These are phyloP conservation scores for Synanthedon vespiformis DNA, from an alignment of 2,888 invertebrate genomes.

Conservation along the genomic window DNA sequence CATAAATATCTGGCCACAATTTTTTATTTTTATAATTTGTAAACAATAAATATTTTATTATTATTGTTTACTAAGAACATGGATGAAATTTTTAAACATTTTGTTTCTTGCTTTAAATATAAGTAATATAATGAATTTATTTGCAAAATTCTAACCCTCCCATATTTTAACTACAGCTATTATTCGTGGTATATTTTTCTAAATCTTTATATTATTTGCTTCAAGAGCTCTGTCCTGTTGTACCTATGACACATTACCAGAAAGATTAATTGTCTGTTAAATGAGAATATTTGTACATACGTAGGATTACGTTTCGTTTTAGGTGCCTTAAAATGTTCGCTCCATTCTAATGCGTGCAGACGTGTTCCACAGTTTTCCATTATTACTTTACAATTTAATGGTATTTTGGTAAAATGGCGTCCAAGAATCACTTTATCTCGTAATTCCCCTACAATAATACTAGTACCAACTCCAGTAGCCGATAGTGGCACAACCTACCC, in stretches of 20 bases:
- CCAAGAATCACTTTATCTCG: conserved; percentile 73
- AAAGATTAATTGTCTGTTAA: not conserved
- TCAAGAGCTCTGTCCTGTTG: no score
- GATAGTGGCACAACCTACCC: conserved; percentile 53
- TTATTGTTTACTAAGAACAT: no score
- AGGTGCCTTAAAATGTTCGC: conserved; percentile 51
- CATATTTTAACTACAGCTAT: no score
- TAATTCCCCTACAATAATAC: conserved; percentile 72
- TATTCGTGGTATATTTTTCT: no score
- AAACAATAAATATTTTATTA: no score
- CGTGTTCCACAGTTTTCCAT: conserved; percentile 70
- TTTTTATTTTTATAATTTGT: no score
- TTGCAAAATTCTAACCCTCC: no score
- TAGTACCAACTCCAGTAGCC: conserved; percentile 75
- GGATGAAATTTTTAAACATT: no score
- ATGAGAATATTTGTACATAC: conserved; percentile 21
- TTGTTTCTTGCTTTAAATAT: no score
- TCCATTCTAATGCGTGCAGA: conserved; percentile 65
- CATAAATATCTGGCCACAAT: not conserved
- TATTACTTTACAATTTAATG: conserved; percentile 41
- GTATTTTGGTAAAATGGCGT: conserved; percentile 71
- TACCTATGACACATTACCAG: no score
- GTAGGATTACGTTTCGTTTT: conserved; percentile 36
- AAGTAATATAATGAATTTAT: no score
- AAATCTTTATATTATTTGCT: no score